These are phyloP conservation scores for Ibidorhyncha struthersii DNA, from an alignment of 2,113 vertebrate genomes.

Conservation along the genomic window DNA sequence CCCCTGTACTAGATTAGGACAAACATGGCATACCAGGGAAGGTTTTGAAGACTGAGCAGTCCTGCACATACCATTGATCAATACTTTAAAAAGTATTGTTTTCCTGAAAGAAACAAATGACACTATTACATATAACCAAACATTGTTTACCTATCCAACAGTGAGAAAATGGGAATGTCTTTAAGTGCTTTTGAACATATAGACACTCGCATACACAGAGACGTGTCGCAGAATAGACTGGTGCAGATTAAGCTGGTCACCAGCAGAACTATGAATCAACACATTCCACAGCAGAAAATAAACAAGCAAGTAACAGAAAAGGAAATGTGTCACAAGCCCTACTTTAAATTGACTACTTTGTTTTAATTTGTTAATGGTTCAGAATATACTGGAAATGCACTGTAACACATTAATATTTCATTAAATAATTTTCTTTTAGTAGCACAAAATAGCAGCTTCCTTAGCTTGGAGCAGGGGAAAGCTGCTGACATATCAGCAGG, in stretches of 20 bases:
- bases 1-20: not conserved
- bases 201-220: not conserved
- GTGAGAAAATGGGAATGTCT: constrained; percentile 18
- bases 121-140: not conserved
- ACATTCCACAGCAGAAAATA: not conserved
- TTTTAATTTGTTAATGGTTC: constrained; percentile 40
- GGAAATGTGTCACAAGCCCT: not conserved
- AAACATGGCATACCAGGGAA: constrained; percentile 19
- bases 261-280: constrained; percentile 21
- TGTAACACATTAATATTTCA: constrained; percentile 35
- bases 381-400: constrained; percentile 8
- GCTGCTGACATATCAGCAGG: not conserved
- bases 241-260: constrained; percentile 2
- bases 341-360: constrained; percentile 6
- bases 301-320: constrained; percentile 37
- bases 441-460: not conserved
- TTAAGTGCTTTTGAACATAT: constrained; percentile 1
- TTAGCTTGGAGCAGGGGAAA: not conserved
- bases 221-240: not conserved
- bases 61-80: not conserved
- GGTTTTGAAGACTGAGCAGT: not conserved
- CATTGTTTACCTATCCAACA: constrained; percentile 15
- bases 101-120: constrained; percentile 24
- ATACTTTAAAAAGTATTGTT: constrained; percentile 10
- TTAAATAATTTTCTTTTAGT: constrained; percentile 28